Base-by-base conservation (phyloP, 2,888 invertebrate genomes). In the Heliconius cydno region DNA sequence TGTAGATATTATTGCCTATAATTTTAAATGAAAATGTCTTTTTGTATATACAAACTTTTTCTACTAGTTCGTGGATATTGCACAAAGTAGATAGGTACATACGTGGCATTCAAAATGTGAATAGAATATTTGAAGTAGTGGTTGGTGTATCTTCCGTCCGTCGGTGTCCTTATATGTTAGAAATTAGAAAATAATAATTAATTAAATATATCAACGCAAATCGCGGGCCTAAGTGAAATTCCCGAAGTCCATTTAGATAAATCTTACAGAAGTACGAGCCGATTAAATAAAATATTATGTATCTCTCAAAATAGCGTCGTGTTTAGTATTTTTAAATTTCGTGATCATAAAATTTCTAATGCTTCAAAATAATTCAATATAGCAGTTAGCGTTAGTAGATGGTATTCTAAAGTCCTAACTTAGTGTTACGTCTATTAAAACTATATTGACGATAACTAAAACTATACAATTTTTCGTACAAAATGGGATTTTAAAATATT, bases 121-220 rank as follows among this genome's bases (percentile, higher is more conserved):
- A 63, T 82, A 80, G 74, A 77, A 60, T 76, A 78, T 63, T 65
- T 65, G 73, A 79, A 46, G 78, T 78, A 79, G 77, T 80, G 81
- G 78, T 80, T 80, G 81, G 78, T 79, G 80, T 82, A 82, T 86
- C 87, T 90, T 89, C 90, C 91, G 90, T 91, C 91, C 91, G 84
- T 77, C 81, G 84, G 86, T 86, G 85, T 87, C 84, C 84, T 86
- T 83, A 68, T 30, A 52, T 76, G 30, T 63, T 41, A 52, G 52
- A 52, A 52, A 52, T 19, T 34, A 73, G 30, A 73, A 30, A 57
- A 57, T 57, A 72, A 46, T 66, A n/a, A 22, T 10, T 70, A 70
- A 3, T 15, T 68, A 3, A 41, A 5, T 7, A 46, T 70, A 30
- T 15, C 1, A 25, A 41, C 5, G 7, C 7, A 41, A 41, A 13